Percentiles rank a stretch among this genome's conserved stretches.
Conservation (phyloP, 2,888 invertebrate species). For the Hylaea fasciaria region DNA sequence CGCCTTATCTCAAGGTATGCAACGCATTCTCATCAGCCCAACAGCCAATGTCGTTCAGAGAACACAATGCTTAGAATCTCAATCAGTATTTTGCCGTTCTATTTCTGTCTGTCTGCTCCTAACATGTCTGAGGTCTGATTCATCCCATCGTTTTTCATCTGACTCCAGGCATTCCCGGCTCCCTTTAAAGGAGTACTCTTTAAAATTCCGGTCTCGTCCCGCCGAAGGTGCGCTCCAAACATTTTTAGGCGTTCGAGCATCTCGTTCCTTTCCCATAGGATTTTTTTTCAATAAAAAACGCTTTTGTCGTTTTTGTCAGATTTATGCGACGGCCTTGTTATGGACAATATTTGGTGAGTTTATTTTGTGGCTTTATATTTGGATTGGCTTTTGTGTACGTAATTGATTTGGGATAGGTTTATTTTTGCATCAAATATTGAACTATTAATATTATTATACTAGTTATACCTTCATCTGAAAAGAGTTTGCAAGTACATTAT, state of each 20-base stretch:
- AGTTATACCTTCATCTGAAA: too few relatives aligned
- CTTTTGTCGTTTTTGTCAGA: slow-evolving; percentile 56
- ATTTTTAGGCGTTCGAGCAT: slow-evolving; percentile 74
- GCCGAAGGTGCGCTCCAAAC: slow-evolving; percentile 68
- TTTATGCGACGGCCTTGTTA: slow-evolving; percentile 40
- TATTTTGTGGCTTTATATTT: slow-evolving; percentile 30
- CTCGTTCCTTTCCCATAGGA: slow-evolving; percentile 67
- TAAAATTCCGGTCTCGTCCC: slow-evolving; percentile 79
- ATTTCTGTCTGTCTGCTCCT: slow-evolving; percentile 29
- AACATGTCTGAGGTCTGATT: slow-evolving; percentile 50
- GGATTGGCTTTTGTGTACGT: slow-evolving; percentile 13
- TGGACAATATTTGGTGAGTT: slow-evolving; percentile 36
- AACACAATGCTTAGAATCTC: slow-evolving; percentile 31
- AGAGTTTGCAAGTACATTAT: too few relatives aligned
- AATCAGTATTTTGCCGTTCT: slow-evolving; percentile 32
- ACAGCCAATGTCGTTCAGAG: slow-evolving; percentile 23
- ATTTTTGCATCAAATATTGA: slow-evolving; percentile 1
- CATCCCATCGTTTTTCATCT: slow-evolving; percentile 60
- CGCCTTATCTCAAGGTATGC: neutral
- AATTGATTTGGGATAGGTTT: slow-evolving; percentile 20
- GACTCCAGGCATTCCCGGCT: slow-evolving; percentile 59
- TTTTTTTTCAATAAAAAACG: slow-evolving; percentile 53
- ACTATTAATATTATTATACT: too few relatives aligned
- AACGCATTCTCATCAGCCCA: slow-evolving; percentile 13
- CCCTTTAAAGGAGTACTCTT: slow-evolving; percentile 74